A percentile compares a stretch with the other conserved stretches of the same genome.
phyloP scores from a whole-genome alignment of 1,140 invertebrate species.

The Cyclina sinensis region DNA sequence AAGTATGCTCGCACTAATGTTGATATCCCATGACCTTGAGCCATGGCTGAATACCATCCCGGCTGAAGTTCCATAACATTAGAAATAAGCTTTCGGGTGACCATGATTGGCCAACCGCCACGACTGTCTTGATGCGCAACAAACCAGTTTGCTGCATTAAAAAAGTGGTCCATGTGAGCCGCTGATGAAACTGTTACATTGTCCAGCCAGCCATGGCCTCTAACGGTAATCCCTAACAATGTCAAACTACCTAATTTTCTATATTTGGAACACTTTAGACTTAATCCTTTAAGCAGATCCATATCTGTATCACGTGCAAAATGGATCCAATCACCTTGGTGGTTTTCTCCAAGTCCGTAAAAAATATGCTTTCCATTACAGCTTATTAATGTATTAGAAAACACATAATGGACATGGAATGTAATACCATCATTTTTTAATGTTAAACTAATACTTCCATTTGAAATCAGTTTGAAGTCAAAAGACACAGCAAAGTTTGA shows the following conservation, averaged over 20 bases:
- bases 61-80: conserved; percentile 93
- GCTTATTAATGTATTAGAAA: conserved; percentile 91
- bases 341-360: conserved; percentile 92
- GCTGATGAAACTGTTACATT: conserved; percentile 83
- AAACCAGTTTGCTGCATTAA: conserved; percentile 97
- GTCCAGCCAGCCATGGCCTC: conserved; percentile 90
- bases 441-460: conserved; percentile 93
- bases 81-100: conserved; percentile 92
- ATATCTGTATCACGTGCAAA: conserved; percentile 95
- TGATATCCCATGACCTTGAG: conserved; percentile 98
- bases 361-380: conserved; percentile 92
- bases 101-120: conserved; percentile 97
- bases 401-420: conserved; percentile 94
- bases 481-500: conserved; percentile 90
- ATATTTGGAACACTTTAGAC: conserved; percentile 83
- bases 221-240: conserved; percentile 87
- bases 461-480: conserved; percentile 91
- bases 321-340: conserved; percentile 91
- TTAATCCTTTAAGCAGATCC: conserved; percentile 96
- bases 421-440: conserved; percentile 91
- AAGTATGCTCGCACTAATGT: conserved; percentile 96
- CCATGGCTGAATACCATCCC: conserved; percentile 99
- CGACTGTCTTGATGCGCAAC: conserved; percentile 96
- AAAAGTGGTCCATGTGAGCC: conserved; percentile 95
- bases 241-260: conserved; percentile 78